Conservation (phyloP, 2,888 invertebrate species). For the Drosophila acutilabella region DNA sequence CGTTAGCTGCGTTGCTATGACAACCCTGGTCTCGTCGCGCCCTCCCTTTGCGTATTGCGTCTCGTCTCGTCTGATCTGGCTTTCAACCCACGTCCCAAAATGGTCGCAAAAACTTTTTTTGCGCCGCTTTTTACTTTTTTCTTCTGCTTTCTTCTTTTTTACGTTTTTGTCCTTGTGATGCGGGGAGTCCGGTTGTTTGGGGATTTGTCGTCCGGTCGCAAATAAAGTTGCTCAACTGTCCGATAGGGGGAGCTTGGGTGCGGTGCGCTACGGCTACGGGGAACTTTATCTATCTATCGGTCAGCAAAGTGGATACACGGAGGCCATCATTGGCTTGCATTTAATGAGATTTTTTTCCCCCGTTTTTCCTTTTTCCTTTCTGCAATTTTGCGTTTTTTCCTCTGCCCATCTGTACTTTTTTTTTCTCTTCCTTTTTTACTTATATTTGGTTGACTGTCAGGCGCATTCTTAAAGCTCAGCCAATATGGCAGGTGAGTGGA, state of each 20-base stretch:
- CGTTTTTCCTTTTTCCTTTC: background rate
- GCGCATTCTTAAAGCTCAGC: constrained; percentile 39
- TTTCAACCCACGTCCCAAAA: constrained; percentile 18
- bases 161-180: constrained; percentile 11
- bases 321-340: constrained; percentile 75
- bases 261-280: background rate
- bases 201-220: constrained; percentile 65
- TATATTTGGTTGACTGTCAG: constrained; percentile 32
- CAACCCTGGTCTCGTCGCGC: constrained; percentile 70
- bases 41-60: too few relatives aligned
- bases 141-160: constrained; percentile 7
- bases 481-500: constrained; percentile 50
- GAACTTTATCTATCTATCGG: constrained; percentile 71
- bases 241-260: background rate
- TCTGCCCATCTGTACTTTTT: background rate
- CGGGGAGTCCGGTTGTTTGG: constrained; percentile 27
- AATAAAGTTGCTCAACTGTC: constrained; percentile 58
- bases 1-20: constrained; percentile 84
- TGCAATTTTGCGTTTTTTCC: constrained; percentile 15
- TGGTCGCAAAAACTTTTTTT: constrained; percentile 40
- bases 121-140: constrained; percentile 19
- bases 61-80: background rate
- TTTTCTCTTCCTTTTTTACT: background rate
- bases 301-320: constrained; percentile 59
- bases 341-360: constrained; percentile 70